phyloP scores from a whole-genome alignment of 2,797 vertebrate genomes.

The Gymnopithys bicolor region DNA sequence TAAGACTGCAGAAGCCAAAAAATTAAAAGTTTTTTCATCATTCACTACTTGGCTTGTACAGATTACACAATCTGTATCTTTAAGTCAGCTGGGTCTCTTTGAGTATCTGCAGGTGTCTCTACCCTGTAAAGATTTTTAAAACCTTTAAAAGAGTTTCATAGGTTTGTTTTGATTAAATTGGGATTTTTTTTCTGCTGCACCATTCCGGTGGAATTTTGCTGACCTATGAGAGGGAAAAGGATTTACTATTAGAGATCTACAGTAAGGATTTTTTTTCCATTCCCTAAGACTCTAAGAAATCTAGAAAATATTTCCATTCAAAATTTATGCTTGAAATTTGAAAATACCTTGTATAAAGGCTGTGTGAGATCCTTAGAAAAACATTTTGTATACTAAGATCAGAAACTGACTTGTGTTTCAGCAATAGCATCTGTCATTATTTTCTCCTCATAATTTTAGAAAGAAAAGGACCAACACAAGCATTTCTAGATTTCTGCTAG shows the following conservation, averaged over 20 bases:
- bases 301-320: not conserved
- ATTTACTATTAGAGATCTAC: not conserved
- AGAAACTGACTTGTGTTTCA: not conserved
- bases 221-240: not conserved
- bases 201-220: not conserved
- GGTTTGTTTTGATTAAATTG: not conserved
- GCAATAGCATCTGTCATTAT: not conserved
- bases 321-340: not conserved
- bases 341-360: not conserved
- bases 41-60: not conserved
- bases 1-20: constrained; percentile 42
- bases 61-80: not conserved
- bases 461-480: not conserved
- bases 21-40: not conserved
- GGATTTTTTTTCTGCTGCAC: not conserved
- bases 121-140: not conserved
- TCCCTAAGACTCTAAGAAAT: not conserved
- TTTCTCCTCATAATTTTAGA: not conserved
- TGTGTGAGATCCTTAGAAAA: not conserved
- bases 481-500: not conserved
- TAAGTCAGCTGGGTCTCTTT: not conserved
- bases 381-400: not conserved
- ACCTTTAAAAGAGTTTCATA: not conserved
- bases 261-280: not conserved
- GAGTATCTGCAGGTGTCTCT: not conserved